Evolutionary conservation across 2,888 invertebrate genomes (phyloP).

Genomic region (Miltochrista miniata): DNA sequence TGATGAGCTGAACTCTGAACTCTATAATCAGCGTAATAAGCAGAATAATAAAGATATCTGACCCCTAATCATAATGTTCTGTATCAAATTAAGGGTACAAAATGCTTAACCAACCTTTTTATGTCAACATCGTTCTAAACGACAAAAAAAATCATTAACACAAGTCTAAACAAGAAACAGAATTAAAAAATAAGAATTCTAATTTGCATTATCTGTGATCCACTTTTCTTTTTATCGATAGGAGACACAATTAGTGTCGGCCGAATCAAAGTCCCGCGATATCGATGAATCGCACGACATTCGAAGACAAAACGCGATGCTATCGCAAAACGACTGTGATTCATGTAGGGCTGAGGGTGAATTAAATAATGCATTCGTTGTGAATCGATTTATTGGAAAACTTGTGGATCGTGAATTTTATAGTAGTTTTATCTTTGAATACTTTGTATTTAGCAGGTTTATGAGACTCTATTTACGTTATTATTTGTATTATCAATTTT

Average conservation of each 20-base stretch:
- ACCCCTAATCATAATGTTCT: not conserved
- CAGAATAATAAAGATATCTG: no score
- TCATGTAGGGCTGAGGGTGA: constrained; percentile 34
- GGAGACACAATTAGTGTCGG: constrained; percentile 77
- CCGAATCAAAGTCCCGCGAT: constrained; percentile 60
- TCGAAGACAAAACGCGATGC: constrained; percentile 74
- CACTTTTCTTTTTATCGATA: constrained; percentile 61
- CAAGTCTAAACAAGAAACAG: constrained; percentile 11
- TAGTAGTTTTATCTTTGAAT: no score
- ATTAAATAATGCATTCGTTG: not conserved
- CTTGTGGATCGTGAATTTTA: no score
- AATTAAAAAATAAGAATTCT: constrained; percentile 28
- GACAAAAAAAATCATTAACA: constrained; percentile 19
- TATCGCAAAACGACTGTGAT: constrained; percentile 50
- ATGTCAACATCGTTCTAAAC: no score
- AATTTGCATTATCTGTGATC: constrained; percentile 59
- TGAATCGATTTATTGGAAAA: not conserved
- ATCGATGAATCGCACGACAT: constrained; percentile 72
- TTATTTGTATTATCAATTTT: no score
- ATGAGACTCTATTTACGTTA: no score
- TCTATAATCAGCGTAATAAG: no score
- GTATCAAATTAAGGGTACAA: not conserved
- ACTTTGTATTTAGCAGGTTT: not conserved
- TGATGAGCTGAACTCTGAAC: no score
- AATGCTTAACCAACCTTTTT: not conserved